A percentile compares a stretch with the other conserved stretches of the same genome.
Evolutionary conservation across 2,888 invertebrate genomes (phyloP).

Genomic region (Sarcophaga variegata): DNA sequence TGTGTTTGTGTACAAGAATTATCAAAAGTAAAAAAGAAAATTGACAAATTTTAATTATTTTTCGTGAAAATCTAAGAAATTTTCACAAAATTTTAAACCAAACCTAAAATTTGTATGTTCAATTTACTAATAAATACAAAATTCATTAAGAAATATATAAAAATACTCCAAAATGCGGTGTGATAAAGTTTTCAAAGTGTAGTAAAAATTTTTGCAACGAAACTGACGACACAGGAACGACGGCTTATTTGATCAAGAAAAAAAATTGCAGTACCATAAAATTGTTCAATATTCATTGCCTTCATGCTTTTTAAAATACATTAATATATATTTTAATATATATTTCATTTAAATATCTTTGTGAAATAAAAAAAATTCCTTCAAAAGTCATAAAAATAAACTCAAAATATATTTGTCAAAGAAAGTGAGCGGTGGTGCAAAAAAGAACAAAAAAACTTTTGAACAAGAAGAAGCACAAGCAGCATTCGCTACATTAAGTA

Average conservation of each 20-base stretch:
- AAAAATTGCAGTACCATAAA: conserved; percentile 57
- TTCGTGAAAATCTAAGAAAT: conserved; percentile 55
- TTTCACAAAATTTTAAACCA: conserved; percentile 32
- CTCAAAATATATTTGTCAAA: conserved; percentile 41
- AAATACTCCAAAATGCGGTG: conserved; percentile 48
- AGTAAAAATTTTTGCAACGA: conserved; percentile 66
- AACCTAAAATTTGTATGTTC: neutral
- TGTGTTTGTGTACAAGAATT: conserved; percentile 74
- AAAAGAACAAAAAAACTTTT: conserved; percentile 61
- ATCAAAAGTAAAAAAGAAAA: conserved; percentile 71
- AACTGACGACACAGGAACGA: conserved; percentile 63
- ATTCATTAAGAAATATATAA: neutral
- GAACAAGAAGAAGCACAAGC: conserved; percentile 62
- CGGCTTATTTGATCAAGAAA: conserved; percentile 63
- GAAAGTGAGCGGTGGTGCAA: conserved; percentile 69
- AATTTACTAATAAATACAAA: neutral
- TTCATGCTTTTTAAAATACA: conserved; percentile 13
- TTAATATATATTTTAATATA: neutral
- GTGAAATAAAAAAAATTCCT: conserved; percentile 5
- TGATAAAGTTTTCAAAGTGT: conserved; percentile 54
- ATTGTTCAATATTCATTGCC: conserved; percentile 18
- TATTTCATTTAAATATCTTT: neutral
- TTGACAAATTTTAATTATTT: conserved; percentile 68
- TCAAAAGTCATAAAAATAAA: conserved; percentile 5
- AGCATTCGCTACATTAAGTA: conserved; percentile 61